Conservation (phyloP, 2,888 invertebrate species). For the Dasysyrphus albostriatus region DNA sequence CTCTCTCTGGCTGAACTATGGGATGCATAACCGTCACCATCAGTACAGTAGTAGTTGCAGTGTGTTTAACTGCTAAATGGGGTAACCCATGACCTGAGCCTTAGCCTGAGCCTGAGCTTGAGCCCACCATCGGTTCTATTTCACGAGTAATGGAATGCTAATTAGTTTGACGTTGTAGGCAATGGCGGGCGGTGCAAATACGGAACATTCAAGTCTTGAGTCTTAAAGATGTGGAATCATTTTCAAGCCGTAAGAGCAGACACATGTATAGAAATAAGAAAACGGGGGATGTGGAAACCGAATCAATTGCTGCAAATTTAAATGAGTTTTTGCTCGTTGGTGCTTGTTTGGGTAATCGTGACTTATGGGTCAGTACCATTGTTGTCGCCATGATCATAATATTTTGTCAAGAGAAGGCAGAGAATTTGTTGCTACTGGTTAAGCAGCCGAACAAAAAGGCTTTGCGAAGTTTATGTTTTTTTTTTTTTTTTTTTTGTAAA, state of each 20-base stretch:
- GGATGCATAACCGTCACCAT: constrained; percentile 1
- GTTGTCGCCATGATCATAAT: constrained; percentile 69
- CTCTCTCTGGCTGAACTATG: constrained; percentile 20
- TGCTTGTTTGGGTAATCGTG: constrained; percentile 72
- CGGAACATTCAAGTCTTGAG: constrained; percentile 47
- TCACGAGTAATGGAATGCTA: constrained; percentile 72
- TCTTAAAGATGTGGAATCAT: constrained; percentile 35
- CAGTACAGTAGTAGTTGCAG: constrained; percentile 44
- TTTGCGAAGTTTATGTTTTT: constrained; percentile 24
- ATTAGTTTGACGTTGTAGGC: constrained; percentile 72
- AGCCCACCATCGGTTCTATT: constrained; percentile 55
- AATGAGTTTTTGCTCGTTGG: constrained; percentile 62
- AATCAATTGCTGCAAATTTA: constrained; percentile 70
- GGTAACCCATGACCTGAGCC: constrained; percentile 70
- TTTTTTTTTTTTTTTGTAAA: no score
- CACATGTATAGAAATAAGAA: not conserved
- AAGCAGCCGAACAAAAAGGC: constrained; percentile 19
- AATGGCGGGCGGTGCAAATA: not conserved
- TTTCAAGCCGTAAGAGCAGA: not conserved
- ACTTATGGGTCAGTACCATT: constrained; percentile 74
- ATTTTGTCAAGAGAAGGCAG: constrained; percentile 51
- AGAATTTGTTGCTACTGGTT: constrained; percentile 18
- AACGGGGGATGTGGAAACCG: not conserved
- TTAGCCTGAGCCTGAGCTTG: constrained; percentile 10
- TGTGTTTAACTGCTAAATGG: constrained; percentile 73